Conservation (phyloP, 2,797 vertebrate genomes). For the Chelonia mydas region DNA sequence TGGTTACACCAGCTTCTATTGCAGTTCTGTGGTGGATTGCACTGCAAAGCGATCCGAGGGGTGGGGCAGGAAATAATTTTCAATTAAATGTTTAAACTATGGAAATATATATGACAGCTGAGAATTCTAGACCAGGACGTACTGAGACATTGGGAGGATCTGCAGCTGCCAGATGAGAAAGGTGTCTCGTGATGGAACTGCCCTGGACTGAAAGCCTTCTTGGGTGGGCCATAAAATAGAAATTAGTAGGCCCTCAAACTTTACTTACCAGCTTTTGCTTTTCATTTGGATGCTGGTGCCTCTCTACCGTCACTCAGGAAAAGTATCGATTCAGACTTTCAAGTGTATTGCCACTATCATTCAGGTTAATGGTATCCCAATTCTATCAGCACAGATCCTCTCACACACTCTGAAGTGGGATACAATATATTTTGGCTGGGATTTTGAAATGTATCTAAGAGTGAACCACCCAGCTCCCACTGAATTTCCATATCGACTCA, state of each 20-base stretch:
- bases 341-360: background rate
- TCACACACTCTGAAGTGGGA: background rate
- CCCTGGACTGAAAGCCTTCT: background rate
- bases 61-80: background rate
- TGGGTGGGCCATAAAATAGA: constrained; percentile 17
- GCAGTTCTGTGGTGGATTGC: background rate
- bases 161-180: background rate
- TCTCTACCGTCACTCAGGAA: background rate
- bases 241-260: constrained; percentile 33
- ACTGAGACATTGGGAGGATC: constrained; percentile 47
- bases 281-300: constrained; percentile 7
- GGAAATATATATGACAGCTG: background rate
- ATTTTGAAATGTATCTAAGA: background rate
- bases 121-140: background rate
- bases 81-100: background rate
- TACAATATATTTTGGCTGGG: background rate
- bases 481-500: background rate
- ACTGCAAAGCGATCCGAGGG: background rate
- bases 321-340: constrained; percentile 18
- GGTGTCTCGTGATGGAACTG: background rate
- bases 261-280: constrained; percentile 31
- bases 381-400: background rate
- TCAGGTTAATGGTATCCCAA: constrained; percentile 20
- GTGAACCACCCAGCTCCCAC: background rate
- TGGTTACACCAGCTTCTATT: background rate